Conservation (phyloP, 2,797 vertebrate genomes). For the Momotus momota region DNA sequence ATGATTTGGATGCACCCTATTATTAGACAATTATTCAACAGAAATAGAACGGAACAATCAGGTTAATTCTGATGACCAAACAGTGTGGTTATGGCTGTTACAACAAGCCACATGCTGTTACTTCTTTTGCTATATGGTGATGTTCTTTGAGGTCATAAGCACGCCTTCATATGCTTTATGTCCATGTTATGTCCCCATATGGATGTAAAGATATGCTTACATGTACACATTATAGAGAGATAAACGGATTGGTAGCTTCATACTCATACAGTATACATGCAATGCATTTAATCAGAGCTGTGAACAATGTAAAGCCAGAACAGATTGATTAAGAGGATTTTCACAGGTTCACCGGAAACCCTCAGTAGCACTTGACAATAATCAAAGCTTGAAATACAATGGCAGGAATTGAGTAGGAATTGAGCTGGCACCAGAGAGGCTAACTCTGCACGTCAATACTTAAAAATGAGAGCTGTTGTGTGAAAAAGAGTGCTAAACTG, state of each 20-base stretch:
- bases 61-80: neutral
- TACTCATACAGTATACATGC: neutral
- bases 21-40: constrained; percentile 8
- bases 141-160: neutral
- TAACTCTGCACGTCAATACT: constrained; percentile 74
- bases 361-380: constrained; percentile 61
- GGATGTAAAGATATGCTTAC: neutral
- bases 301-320: neutral
- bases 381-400: constrained; percentile 74
- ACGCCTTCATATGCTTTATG: neutral
- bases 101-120: fast-evolving
- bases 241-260: neutral
- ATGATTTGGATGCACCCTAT: neutral
- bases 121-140: neutral
- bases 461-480: constrained; percentile 73
- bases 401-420: constrained; percentile 64
- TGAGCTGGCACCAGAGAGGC: constrained; percentile 76
- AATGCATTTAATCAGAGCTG: constrained; percentile 23
- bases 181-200: neutral
- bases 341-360: constrained; percentile 50
- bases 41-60: neutral
- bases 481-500: constrained; percentile 73
- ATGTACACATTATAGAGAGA: neutral
- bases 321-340: constrained; percentile 62
- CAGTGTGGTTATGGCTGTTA: neutral